Conservation (phyloP, 2,888 invertebrate species). For the Bellardia bayeri region DNA sequence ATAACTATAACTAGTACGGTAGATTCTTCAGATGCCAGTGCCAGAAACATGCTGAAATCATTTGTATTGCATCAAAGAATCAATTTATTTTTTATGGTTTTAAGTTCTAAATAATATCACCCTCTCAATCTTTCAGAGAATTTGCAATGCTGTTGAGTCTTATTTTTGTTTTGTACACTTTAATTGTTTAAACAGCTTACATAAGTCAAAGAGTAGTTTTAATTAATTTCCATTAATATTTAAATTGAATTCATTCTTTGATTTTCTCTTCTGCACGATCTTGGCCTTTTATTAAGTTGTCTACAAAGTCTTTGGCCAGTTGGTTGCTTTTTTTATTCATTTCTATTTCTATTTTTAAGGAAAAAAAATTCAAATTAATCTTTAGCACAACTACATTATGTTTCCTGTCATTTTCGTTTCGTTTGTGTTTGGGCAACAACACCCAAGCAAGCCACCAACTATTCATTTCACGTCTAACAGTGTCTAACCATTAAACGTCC, state of each 20-base stretch:
- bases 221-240: constrained; percentile 4
- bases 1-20: too few relatives aligned
- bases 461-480: background rate
- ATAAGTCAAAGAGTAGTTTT: background rate
- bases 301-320: constrained; percentile 15
- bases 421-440: constrained; percentile 21
- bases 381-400: constrained; percentile 72
- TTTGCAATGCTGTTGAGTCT: too few relatives aligned
- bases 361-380: constrained; percentile 71
- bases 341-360: constrained; percentile 9
- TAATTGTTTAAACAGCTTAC: background rate
- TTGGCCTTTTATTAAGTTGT: constrained; percentile 9
- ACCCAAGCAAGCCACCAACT: background rate
- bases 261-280: background rate
- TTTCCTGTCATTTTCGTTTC: constrained; percentile 69
- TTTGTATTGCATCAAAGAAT: too few relatives aligned
- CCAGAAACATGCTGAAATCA: too few relatives aligned
- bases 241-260: constrained; percentile 46
- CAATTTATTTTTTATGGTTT: too few relatives aligned
- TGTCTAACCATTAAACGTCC: constrained; percentile 55
- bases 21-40: too few relatives aligned
- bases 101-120: too few relatives aligned
- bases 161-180: too few relatives aligned
- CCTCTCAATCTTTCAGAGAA: too few relatives aligned
- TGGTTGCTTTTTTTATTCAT: constrained; percentile 30